A percentile compares a stretch with the other conserved stretches of the same genome.
phyloP scores from a whole-genome alignment of 2,888 invertebrate genomes.

The Melipona bicolor region DNA sequence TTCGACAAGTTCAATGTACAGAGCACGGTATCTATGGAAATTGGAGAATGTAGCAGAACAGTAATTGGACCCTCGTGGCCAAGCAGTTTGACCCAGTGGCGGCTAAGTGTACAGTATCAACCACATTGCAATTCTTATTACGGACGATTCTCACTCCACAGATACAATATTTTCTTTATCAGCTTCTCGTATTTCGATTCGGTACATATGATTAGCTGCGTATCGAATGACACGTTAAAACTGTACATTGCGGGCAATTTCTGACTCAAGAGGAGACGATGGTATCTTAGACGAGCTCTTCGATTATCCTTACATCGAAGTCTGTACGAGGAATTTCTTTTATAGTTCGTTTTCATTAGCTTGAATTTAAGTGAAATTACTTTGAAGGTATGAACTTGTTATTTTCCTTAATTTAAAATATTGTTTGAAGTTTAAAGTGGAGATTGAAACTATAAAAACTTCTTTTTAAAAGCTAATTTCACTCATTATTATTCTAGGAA shows the following conservation, averaged over 20 bases:
- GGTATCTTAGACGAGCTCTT: neutral
- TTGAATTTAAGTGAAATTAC: too few species aligned
- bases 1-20: slow-evolving; percentile 6
- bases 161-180: neutral
- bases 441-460: too few species aligned
- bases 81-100: slow-evolving; percentile 34
- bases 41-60: slow-evolving; percentile 23
- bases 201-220: neutral
- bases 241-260: neutral
- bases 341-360: too few species aligned
- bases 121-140: slow-evolving; percentile 18
- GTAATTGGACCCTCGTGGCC: slow-evolving; percentile 25
- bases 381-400: too few species aligned
- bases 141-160: slow-evolving; percentile 2
- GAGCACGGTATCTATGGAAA: slow-evolving; percentile 6
- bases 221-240: neutral
- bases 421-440: too few species aligned
- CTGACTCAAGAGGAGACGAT: neutral
- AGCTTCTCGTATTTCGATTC: neutral
- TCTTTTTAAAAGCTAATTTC: too few species aligned
- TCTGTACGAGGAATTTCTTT: too few species aligned
- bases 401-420: too few species aligned
- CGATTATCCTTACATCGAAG: neutral
- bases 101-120: slow-evolving; percentile 20
- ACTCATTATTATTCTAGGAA: too few species aligned